A percentile compares a stretch with the other conserved stretches of the same genome.
Conservation (phyloP, 2,888 invertebrate genomes). For the Mamestra brassicae region DNA sequence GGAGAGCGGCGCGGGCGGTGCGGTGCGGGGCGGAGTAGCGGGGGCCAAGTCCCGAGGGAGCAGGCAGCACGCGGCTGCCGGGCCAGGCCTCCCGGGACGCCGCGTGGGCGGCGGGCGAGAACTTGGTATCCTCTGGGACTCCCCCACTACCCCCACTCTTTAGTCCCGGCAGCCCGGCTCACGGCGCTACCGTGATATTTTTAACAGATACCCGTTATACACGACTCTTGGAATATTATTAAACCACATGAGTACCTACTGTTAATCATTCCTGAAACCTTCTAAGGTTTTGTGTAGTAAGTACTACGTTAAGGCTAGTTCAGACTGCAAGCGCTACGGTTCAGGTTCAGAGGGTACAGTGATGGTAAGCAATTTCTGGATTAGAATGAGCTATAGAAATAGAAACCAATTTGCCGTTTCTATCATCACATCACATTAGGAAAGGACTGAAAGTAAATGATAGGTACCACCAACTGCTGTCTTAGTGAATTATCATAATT, state of each 20-base stretch:
- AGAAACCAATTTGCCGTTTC: neutral
- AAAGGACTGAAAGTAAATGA: neutral
- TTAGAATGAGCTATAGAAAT: neutral
- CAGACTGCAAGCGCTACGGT: constrained; percentile 17
- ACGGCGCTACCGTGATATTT: constrained; percentile 85
- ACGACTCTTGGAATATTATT: constrained; percentile 70
- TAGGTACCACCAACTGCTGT: neutral
- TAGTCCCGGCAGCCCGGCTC: constrained; percentile 70
- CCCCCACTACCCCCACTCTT: constrained; percentile 77
- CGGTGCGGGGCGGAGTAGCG: constrained; percentile 68
- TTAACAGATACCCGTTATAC: constrained; percentile 80
- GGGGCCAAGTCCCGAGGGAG: constrained; percentile 82
- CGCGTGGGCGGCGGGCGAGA: constrained; percentile 88
- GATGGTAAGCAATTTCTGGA: neutral
- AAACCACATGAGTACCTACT: constrained; percentile 50
- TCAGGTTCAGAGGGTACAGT: neutral
- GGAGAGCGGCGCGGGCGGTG: constrained; percentile 74
- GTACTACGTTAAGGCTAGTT: constrained; percentile 18
- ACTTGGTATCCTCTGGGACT: constrained; percentile 86
- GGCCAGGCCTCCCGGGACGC: constrained; percentile 86
- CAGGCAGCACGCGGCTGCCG: constrained; percentile 87
- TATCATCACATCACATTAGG: neutral
- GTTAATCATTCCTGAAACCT: constrained; percentile 50
- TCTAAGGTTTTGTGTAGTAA: constrained; percentile 32
- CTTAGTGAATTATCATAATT: neutral